Conservation (phyloP, 2,888 invertebrate genomes). For the Eristalis tenax region DNA sequence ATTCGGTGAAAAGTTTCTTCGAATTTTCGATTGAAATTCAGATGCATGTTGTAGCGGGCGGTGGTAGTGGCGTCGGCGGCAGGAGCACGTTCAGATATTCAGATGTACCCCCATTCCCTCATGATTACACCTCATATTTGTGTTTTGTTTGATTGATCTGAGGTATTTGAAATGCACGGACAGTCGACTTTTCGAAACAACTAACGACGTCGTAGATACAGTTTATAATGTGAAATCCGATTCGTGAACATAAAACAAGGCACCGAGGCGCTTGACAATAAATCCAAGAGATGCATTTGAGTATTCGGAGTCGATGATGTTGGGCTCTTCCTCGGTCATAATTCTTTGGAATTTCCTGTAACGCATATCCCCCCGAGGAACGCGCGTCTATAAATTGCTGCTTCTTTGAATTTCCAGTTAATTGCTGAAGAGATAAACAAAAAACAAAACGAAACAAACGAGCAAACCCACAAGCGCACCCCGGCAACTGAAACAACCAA, state of each 20-base stretch:
- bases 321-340: constrained; percentile 23
- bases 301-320: background rate
- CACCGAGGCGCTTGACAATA: constrained; percentile 1
- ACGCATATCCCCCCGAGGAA: constrained; percentile 18
- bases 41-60: background rate
- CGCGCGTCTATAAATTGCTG: constrained; percentile 50
- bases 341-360: constrained; percentile 36
- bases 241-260: background rate
- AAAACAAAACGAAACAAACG: background rate
- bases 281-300: constrained; percentile 18
- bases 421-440: background rate
- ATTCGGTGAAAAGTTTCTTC: constrained; percentile 12
- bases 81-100: constrained; percentile 31
- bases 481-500: constrained; percentile 12
- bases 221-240: constrained; percentile 32
- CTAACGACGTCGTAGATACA: constrained; percentile 26
- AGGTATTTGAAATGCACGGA: constrained; percentile 36
- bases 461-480: background rate
- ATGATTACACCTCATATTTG: constrained; percentile 26
- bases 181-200: background rate
- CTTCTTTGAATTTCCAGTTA: constrained; percentile 16
- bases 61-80: background rate
- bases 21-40: constrained; percentile 7
- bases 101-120: background rate
- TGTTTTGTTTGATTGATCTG: background rate